Conservation (phyloP, 2,888 invertebrate species). For the Zygogramma bicolorata region DNA sequence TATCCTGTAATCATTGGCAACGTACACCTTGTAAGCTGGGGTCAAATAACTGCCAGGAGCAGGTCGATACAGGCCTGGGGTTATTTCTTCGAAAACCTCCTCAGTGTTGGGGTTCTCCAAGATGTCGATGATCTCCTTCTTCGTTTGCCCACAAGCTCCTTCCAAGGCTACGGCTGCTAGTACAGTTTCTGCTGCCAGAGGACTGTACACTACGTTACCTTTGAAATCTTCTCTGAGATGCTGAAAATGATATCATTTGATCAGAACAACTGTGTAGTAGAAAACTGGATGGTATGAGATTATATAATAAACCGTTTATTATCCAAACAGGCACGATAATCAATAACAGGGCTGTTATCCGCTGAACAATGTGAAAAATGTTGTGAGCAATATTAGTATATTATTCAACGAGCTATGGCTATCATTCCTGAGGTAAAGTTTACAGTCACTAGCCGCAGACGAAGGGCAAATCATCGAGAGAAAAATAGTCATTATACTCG, state of each 20-base stretch:
- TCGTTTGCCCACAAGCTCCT: conserved; percentile 57
- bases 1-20: neutral
- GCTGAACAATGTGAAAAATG: no score
- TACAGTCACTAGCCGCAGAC: no score
- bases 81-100: conserved; percentile 30
- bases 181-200: conserved; percentile 55
- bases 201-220: conserved; percentile 17
- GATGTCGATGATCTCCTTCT: conserved; percentile 46
- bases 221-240: conserved; percentile 6
- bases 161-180: conserved; percentile 51
- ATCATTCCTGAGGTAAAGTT: no score
- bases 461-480: no score
- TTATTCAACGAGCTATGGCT: no score
- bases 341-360: no score
- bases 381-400: no score
- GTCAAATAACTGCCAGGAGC: conserved; percentile 17
- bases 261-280: neutral
- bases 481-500: no score
- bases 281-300: no score
- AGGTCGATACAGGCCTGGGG: conserved; percentile 35
- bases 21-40: neutral
- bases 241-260: conserved; percentile 4
- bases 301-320: no score
- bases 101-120: conserved; percentile 44
- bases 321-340: no score